These are phyloP conservation scores for Strigops habroptila DNA, from an alignment of 2,113 vertebrate genomes.

Conservation along the genomic window DNA sequence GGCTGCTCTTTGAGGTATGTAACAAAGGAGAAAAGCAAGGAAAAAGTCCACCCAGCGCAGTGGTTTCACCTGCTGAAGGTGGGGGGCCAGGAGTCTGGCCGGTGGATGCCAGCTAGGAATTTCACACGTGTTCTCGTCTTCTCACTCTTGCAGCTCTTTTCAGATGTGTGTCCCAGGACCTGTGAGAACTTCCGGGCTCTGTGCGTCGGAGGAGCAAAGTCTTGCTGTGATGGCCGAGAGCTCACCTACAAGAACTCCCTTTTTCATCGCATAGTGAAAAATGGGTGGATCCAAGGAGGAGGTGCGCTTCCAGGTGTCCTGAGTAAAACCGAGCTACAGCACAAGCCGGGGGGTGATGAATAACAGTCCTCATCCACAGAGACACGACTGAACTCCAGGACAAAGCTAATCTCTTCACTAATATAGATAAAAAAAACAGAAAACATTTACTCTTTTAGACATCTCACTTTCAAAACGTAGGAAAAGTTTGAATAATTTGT, in stretches of 20 bases:
- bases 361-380: not conserved
- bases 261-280: slow-evolving; percentile 85
- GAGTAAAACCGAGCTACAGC: not conserved
- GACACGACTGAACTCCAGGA: not conserved
- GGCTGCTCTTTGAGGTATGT: slow-evolving; percentile 86
- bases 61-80: not conserved
- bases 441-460: not conserved
- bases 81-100: not conserved
- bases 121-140: not conserved
- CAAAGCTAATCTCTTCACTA: not conserved
- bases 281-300: slow-evolving; percentile 91
- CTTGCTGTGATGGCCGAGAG: slow-evolving; percentile 48
- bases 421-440: not conserved
- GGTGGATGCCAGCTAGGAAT: not conserved
- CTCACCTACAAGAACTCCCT: slow-evolving; percentile 82
- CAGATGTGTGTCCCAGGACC: slow-evolving; percentile 85
- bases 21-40: not conserved
- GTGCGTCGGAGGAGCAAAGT: slow-evolving; percentile 78
- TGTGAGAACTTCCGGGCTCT: slow-evolving; percentile 84
- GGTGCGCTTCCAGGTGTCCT: slow-evolving; percentile 64
- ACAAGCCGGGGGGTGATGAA: not conserved
- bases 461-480: not conserved
- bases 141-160: slow-evolving; percentile 79
- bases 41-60: rapidly evolving
- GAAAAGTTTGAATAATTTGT: not conserved